Conservation (phyloP, 2,888 invertebrate species). For the Chydorus sphaericus region DNA sequence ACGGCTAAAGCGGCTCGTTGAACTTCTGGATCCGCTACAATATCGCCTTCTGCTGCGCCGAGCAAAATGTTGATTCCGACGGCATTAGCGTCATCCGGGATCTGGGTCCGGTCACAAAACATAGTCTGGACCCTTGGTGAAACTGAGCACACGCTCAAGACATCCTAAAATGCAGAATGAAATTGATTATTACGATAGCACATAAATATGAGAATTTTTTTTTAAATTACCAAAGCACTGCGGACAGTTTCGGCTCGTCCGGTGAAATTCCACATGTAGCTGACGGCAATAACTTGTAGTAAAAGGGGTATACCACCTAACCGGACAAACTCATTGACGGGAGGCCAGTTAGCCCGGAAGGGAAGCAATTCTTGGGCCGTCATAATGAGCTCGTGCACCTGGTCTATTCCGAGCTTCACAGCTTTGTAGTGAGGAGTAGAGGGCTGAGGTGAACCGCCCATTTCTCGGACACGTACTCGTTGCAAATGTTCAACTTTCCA, state of each 20-base stretch:
- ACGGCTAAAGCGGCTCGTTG: slow-evolving; percentile 73
- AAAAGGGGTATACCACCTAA: slow-evolving; percentile 64
- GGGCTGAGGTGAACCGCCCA: slow-evolving; percentile 25
- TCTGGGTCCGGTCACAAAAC: slow-evolving; percentile 29
- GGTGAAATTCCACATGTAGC: slow-evolving; percentile 82
- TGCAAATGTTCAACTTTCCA: slow-evolving; percentile 57
- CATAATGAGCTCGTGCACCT: slow-evolving; percentile 73
- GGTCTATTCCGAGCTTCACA: slow-evolving; percentile 49
- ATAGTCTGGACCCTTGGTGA: slow-evolving; percentile 54
- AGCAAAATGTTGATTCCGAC: slow-evolving; percentile 68
- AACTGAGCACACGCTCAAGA: slow-evolving; percentile 76
- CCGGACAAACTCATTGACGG: slow-evolving; percentile 71
- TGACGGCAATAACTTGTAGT: slow-evolving; percentile 70
- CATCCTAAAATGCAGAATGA: slow-evolving; percentile 42
- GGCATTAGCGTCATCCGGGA: slow-evolving; percentile 57
- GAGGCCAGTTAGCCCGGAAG: slow-evolving; percentile 65
- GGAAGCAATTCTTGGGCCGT: slow-evolving; percentile 59
- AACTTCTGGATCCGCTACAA: slow-evolving; percentile 77
- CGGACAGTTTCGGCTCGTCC: slow-evolving; percentile 70
- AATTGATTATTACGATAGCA: background rate
- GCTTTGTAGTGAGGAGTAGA: slow-evolving; percentile 36
- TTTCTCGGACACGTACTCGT: slow-evolving; percentile 35
- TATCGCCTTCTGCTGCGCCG: slow-evolving; percentile 78
- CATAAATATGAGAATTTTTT: background rate
- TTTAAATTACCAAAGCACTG: slow-evolving; percentile 40